These are phyloP conservation scores for Sipha maydis DNA, from an alignment of 2,888 invertebrate species.

Conservation along the genomic window DNA sequence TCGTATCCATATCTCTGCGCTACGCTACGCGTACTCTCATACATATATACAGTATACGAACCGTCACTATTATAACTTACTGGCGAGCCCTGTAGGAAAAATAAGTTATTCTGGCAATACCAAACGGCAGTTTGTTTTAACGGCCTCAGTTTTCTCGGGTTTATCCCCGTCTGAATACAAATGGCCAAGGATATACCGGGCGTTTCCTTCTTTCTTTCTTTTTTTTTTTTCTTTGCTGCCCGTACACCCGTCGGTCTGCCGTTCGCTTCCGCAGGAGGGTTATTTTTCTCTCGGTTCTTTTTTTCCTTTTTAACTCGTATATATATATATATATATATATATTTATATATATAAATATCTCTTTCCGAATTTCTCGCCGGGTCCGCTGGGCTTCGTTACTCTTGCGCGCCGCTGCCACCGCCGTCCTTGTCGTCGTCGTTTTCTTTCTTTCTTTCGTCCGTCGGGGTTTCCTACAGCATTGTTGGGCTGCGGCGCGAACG, in stretches of 20 bases:
- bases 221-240: constrained; percentile 54
- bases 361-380: constrained; percentile 60
- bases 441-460: constrained; percentile 67
- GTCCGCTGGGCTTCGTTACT: constrained; percentile 46
- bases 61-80: constrained; percentile 62
- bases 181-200: constrained; percentile 56
- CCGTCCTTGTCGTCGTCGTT: constrained; percentile 58
- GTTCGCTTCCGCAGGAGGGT: constrained; percentile 38
- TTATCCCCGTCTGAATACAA: constrained; percentile 62
- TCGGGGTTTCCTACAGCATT: background rate
- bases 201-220: constrained; percentile 50
- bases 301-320: constrained; percentile 51
- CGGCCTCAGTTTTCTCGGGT: constrained; percentile 63
- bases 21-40: background rate
- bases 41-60: constrained; percentile 15
- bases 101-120: constrained; percentile 62
- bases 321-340: background rate
- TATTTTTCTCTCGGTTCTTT: constrained; percentile 61
- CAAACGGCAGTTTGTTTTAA: constrained; percentile 61
- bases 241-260: constrained; percentile 63
- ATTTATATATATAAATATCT: background rate
- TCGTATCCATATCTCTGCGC: background rate
- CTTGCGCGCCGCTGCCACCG: background rate
- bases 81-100: constrained; percentile 52
- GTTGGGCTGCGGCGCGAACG: background rate